Conservation (phyloP, 2,113 vertebrate genomes). For the Hymenochirus boettgeri region DNA sequence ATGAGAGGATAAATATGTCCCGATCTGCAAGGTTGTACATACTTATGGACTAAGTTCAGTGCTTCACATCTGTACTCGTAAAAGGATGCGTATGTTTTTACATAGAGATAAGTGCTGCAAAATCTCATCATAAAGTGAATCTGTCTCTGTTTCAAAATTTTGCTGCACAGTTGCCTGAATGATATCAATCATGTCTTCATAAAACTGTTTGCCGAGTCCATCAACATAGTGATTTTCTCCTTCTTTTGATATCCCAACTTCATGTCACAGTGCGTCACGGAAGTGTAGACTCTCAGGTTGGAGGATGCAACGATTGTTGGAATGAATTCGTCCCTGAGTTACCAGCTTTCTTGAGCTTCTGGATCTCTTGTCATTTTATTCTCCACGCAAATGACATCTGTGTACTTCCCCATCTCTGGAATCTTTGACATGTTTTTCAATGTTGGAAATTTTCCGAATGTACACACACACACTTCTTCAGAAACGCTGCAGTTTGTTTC, state of each 20-base stretch:
- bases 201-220: slow-evolving; percentile 93
- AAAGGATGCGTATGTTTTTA: slow-evolving; percentile 80
- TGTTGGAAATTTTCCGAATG: slow-evolving; percentile 96
- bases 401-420: slow-evolving; percentile 91
- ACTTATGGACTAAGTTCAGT: slow-evolving; percentile 83
- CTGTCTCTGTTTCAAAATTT: slow-evolving; percentile 92
- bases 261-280: slow-evolving; percentile 97
- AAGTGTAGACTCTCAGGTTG: slow-evolving; percentile 93
- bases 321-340: slow-evolving; percentile 95
- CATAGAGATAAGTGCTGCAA: slow-evolving; percentile 92
- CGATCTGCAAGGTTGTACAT: slow-evolving; percentile 81
- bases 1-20: slow-evolving; percentile 82
- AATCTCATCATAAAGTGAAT: slow-evolving; percentile 87
- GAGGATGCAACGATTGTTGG: slow-evolving; percentile 89
- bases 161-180: slow-evolving; percentile 96
- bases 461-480: slow-evolving; percentile 98
- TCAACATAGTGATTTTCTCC: slow-evolving; percentile 97
- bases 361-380: slow-evolving; percentile 83
- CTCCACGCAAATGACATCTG: slow-evolving; percentile 75
- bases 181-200: slow-evolving; percentile 98
- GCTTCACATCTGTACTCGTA: slow-evolving; percentile 87
- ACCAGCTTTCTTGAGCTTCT: slow-evolving; percentile 89
- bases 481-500: slow-evolving; percentile 93
- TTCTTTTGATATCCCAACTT: slow-evolving; percentile 85
- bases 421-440: slow-evolving; percentile 94